Evolutionary conservation across 2,888 invertebrate genomes (phyloP), one percentile per base, ranked within the genome.

Genomic region (Cremastobaeus sp.): DNA sequence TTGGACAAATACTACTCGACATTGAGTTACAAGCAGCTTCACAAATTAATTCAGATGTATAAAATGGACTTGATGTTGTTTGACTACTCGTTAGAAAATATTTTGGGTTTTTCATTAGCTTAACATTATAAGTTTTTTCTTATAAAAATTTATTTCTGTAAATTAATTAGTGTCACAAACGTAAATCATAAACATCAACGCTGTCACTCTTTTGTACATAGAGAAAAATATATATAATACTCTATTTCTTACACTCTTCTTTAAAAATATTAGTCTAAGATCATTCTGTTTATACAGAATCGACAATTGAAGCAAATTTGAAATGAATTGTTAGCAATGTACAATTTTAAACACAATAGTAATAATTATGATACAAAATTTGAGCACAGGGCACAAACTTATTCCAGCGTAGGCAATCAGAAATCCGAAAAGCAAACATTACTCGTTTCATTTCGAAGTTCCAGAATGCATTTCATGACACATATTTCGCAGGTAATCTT

Each of bases 61-160:
- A 91, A 91, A 81, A 89, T 91, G 52, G 97, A 97, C 88, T 95
- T 95, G 84, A 92, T 92, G 82, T 88, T 96, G 81, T 97, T 96
- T 84, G 93, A 93, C 78, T 96, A 96, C 81, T 91, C 92, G 74
- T 85, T 95, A 72, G 93, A 94, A 76, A 93, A 93, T 81, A 91
- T 95, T 41, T 89, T 95, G 15, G 95, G 95, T 1, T 95, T 92
- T 84, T 94, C 95, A 86, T 89, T 95, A 79, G 94, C 93, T 6
- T 92, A 18, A 12, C 18, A 11, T 11, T 9, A 18, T 20, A 25
- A 47, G 3, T n/a, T 14, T 37, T 12, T 37, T 15, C 12, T 12
- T 21, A 32, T 9, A 35, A 57, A 65, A 62, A 59, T 71, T 20
- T 59, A 43, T 20, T 43, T 43, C 8, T 55, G 30, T 41, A 41